phyloP scores from a whole-genome alignment of 2,797 vertebrate species.

The Aviceda leuphotes region DNA sequence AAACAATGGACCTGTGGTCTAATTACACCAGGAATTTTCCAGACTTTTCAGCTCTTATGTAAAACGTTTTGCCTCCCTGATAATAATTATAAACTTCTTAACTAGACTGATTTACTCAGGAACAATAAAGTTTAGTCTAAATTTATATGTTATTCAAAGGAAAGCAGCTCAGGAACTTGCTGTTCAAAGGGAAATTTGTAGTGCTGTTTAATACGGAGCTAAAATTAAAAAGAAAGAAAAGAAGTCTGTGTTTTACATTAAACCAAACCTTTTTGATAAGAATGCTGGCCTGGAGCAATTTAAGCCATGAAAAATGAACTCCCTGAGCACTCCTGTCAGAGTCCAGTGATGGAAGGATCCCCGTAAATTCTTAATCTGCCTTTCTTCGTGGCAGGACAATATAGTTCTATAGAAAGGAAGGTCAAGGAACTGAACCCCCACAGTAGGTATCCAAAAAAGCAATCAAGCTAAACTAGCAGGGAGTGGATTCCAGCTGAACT shows the following conservation, averaged over 20 bases:
- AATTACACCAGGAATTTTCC: conserved; percentile 59
- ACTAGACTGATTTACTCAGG: conserved; percentile 62
- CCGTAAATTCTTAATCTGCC: conserved; percentile 91
- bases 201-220: conserved; percentile 52
- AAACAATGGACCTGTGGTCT: conserved; percentile 47
- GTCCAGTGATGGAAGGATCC: conserved; percentile 87
- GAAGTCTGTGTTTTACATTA: conserved; percentile 71
- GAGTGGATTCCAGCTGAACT: conserved; percentile 84
- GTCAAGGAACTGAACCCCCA: conserved; percentile 83
- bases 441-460: conserved; percentile 89
- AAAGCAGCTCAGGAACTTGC: conserved; percentile 56
- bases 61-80: conserved; percentile 55
- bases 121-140: conserved; percentile 58
- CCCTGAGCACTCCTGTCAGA: conserved; percentile 82
- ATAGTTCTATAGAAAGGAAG: conserved; percentile 81
- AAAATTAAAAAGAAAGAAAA: conserved; percentile 67
- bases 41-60: conserved; percentile 41
- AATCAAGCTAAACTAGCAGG: conserved; percentile 92
- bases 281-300: conserved; percentile 79
- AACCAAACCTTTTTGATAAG: conserved; percentile 78
- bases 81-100: conserved; percentile 75
- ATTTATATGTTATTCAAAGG: conserved; percentile 61
- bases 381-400: conserved; percentile 83
- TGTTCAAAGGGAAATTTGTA: conserved; percentile 51
- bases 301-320: conserved; percentile 85